Evolutionary conservation across 1,140 invertebrate genomes (phyloP).

Genomic region (Meloidogyne exigua): DNA sequence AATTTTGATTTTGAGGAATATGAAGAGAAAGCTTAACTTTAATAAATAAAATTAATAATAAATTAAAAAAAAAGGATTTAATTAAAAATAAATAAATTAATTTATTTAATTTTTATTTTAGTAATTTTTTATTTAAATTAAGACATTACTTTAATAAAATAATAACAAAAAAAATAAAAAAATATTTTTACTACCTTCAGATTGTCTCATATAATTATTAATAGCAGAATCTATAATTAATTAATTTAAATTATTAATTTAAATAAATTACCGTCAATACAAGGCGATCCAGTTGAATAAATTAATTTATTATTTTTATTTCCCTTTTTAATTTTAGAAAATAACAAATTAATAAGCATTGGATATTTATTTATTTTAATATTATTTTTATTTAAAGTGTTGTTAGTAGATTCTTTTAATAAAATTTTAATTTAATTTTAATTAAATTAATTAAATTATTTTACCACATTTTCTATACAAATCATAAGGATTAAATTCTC

Average conservation of each 20-base stretch:
- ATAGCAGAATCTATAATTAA: background rate
- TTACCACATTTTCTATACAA: conserved; percentile 11
- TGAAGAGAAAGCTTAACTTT: background rate
- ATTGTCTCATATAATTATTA: background rate
- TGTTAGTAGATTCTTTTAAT: no score
- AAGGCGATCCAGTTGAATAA: background rate
- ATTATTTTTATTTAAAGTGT: no score
- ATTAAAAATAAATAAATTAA: no score
- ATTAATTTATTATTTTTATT: background rate
- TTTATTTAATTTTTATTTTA: no score
- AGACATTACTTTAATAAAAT: no score
- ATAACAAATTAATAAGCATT: no score
- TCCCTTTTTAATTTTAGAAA: no score
- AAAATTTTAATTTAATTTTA: background rate
- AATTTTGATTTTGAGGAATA: background rate
- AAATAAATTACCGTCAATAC: background rate
- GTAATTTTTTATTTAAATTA: no score
- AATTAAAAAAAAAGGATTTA: no score
- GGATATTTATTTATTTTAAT: no score
- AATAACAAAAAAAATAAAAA: no score
- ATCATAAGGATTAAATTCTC: conserved; percentile 29
- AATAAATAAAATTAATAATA: background rate
- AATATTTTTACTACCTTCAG: background rate
- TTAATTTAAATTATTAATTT: background rate
- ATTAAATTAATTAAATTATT: background rate